Evolutionary conservation across 2,113 vertebrate genomes (phyloP).

Genomic region (Elaphurus davidianus): DNA sequence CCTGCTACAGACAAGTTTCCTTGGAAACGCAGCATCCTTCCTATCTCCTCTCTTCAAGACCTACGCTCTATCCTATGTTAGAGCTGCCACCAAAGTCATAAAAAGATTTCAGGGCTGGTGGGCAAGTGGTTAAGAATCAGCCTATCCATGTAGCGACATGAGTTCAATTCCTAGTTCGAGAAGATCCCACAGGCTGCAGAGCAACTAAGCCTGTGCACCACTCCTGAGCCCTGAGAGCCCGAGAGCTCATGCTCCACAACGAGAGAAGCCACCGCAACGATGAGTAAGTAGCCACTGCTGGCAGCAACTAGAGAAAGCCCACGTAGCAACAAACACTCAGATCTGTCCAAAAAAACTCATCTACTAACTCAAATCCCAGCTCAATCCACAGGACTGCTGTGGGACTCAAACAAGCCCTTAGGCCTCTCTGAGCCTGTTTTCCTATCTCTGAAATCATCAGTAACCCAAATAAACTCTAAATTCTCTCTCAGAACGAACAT

Average conservation of each 20-base stretch:
- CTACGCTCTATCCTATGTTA: not conserved
- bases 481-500: not conserved
- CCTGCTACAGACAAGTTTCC: not conserved
- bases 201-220: rapidly evolving
- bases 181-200: not conserved
- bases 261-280: rapidly evolving
- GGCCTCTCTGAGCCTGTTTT: not conserved
- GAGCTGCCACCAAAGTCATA: not conserved
- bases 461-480: not conserved
- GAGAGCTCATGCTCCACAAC: not conserved
- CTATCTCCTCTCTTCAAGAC: not conserved
- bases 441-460: not conserved
- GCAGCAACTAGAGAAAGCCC: not conserved
- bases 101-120: not conserved
- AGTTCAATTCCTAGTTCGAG: not conserved
- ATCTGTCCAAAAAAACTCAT: not conserved
- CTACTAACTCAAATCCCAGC: not conserved
- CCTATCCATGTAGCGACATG: not conserved
- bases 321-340: not conserved
- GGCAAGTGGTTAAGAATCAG: not conserved
- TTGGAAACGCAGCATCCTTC: not conserved
- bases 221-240: not conserved
- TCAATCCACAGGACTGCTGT: not conserved
- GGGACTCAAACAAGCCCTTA: not conserved
- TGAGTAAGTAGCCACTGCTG: not conserved